A percentile compares a stretch with the other conserved stretches of the same genome.
Conservation (phyloP, 2,113 vertebrate genomes). For the Theristicus caerulescens region DNA sequence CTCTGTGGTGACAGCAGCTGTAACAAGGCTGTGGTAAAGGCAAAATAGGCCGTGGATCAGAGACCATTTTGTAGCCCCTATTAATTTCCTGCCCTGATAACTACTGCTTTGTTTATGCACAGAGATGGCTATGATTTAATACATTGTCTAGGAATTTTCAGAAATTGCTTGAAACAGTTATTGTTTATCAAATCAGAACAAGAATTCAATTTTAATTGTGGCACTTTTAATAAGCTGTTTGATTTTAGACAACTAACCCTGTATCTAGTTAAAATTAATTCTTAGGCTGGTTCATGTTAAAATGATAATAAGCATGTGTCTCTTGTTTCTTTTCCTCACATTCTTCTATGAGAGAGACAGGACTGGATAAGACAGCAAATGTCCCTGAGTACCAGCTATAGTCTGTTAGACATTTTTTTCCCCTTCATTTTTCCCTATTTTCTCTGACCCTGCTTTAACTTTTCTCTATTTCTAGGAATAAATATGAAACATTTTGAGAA, state of each 20-base stretch:
- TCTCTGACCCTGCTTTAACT: background rate
- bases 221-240: background rate
- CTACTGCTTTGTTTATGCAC: background rate
- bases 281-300: background rate
- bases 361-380: background rate
- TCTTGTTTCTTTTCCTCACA: background rate
- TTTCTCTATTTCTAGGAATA: background rate
- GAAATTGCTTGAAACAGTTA: background rate
- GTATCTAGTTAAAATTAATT: background rate
- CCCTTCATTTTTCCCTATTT: background rate
- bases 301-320: background rate
- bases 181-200: background rate
- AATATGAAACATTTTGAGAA: background rate
- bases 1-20: background rate
- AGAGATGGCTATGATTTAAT: background rate
- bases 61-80: background rate
- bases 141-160: background rate
- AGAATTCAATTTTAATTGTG: background rate
- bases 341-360: background rate
- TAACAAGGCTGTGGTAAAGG: background rate
- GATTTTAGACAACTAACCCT: background rate
- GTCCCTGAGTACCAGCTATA: rapidly evolving
- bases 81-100: background rate
- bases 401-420: background rate
- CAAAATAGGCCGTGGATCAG: background rate